Conservation (phyloP, 2,113 vertebrate genomes). For the Anser brachyrhynchus region DNA sequence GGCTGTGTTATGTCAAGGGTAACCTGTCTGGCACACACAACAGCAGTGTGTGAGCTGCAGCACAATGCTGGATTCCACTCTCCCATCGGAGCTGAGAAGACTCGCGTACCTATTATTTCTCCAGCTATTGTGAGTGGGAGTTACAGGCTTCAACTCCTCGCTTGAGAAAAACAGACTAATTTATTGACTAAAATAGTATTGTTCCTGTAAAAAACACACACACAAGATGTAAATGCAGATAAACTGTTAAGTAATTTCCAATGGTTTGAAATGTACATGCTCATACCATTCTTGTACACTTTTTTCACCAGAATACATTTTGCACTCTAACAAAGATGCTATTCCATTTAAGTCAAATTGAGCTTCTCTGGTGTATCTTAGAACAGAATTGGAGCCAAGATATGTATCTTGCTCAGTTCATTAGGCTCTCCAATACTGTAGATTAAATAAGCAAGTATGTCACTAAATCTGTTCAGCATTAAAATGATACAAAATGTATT, state of each 20-base stretch:
- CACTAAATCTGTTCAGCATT: constrained; percentile 81
- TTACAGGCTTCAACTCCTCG: neutral
- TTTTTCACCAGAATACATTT: constrained; percentile 2
- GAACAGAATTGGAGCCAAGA: constrained; percentile 39
- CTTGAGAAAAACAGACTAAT: constrained; percentile 32
- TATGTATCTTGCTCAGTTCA: constrained; percentile 72
- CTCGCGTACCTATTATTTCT: neutral
- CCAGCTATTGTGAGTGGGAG: neutral
- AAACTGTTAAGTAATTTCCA: constrained; percentile 45
- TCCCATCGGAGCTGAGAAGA: neutral
- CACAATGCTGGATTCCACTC: neutral
- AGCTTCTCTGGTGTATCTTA: constrained; percentile 46
- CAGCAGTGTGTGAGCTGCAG: neutral
- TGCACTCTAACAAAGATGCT: constrained; percentile 33
- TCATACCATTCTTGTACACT: neutral
- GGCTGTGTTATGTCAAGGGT: neutral
- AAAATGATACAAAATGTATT: constrained; percentile 81
- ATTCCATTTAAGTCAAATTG: constrained; percentile 49
- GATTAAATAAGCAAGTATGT: constrained; percentile 78
- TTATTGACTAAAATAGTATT: constrained; percentile 31
- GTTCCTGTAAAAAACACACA: constrained; percentile 32
- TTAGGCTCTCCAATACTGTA: constrained; percentile 69
- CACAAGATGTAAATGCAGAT: constrained; percentile 23
- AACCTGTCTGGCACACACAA: neutral
- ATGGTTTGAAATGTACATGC: constrained; percentile 12